These are phyloP conservation scores for Tinea semifulvella DNA, from an alignment of 2,888 invertebrate species.

Conservation along the genomic window DNA sequence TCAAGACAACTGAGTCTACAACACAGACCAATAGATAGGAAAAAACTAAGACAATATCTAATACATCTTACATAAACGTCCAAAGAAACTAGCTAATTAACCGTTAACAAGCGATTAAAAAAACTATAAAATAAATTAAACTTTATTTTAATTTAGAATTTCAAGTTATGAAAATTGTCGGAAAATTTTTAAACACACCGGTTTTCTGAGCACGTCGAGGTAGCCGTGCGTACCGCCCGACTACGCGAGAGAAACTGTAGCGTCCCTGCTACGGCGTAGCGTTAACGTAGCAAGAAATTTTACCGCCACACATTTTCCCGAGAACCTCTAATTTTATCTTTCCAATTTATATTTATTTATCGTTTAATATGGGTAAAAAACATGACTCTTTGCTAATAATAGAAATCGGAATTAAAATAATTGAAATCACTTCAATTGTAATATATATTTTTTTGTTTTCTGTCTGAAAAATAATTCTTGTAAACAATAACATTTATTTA, in stretches of 20 bases:
- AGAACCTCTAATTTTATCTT: conserved; percentile 7
- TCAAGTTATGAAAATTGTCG: not conserved
- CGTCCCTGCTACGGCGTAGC: conserved; percentile 11
- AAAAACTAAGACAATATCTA: not conserved
- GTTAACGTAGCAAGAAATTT: conserved; percentile 1
- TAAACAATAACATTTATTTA: too few species aligned
- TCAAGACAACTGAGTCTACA: conserved; percentile 2
- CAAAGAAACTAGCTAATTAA: not conserved
- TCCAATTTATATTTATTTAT: conserved; percentile 1
- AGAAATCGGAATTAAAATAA: too few species aligned
- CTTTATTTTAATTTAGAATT: not conserved
- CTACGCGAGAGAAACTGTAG: conserved; percentile 32
- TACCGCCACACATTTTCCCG: conserved; percentile 6
- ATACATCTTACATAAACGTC: not conserved
- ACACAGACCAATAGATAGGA: not conserved
- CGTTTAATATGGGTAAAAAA: too few species aligned
- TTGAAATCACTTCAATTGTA: too few species aligned
- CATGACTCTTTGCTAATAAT: too few species aligned
- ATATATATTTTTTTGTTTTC: too few species aligned
- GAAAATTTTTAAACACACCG: conserved; percentile 3
- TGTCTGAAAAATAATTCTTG: too few species aligned
- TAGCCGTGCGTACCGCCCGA: conserved; percentile 37
- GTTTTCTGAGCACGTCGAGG: conserved; percentile 20
- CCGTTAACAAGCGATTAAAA: too few species aligned
- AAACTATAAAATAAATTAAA: not conserved